A percentile compares a stretch with the other conserved stretches of the same genome.
These are phyloP conservation scores for Lycocerus yunnanus DNA, from an alignment of 2,888 invertebrate genomes.

Conservation along the genomic window DNA sequence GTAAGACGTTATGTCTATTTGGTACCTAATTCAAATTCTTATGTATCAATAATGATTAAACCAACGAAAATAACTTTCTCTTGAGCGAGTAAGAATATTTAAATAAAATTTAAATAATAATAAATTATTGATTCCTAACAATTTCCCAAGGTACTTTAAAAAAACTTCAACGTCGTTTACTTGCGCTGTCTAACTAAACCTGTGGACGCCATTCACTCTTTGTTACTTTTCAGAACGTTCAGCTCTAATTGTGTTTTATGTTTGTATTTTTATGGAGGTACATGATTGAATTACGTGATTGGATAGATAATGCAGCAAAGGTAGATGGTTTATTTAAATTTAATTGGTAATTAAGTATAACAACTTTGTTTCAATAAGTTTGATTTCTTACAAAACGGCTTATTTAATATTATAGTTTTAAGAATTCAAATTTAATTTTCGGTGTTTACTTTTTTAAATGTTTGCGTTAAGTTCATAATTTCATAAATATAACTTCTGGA, in stretches of 20 bases:
- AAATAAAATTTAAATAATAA: background rate
- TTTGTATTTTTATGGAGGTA: background rate
- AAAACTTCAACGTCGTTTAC: background rate
- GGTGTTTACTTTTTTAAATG: background rate
- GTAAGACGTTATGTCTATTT: too few relatives aligned
- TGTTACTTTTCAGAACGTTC: background rate
- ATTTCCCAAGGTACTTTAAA: background rate
- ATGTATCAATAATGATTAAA: too few relatives aligned
- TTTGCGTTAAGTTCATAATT: background rate
- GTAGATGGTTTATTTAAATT: background rate
- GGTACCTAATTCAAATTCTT: too few relatives aligned
- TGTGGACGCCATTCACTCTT: background rate
- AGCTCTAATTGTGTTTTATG: background rate
- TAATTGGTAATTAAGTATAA: background rate
- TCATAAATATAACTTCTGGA: background rate
- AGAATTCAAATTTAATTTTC: too few relatives aligned
- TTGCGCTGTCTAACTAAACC: background rate
- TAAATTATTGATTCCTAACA: background rate
- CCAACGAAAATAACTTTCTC: too few relatives aligned
- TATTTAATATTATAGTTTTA: too few relatives aligned
- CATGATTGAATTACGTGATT: background rate
- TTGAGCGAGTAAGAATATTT: background rate
- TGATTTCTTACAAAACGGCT: too few relatives aligned
- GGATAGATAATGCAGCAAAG: background rate
- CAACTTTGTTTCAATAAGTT: too few relatives aligned